Evolutionary conservation across 2,888 invertebrate genomes (phyloP), one percentile per base, ranked within the genome.

Genomic region (Agapetus fuscipes): DNA sequence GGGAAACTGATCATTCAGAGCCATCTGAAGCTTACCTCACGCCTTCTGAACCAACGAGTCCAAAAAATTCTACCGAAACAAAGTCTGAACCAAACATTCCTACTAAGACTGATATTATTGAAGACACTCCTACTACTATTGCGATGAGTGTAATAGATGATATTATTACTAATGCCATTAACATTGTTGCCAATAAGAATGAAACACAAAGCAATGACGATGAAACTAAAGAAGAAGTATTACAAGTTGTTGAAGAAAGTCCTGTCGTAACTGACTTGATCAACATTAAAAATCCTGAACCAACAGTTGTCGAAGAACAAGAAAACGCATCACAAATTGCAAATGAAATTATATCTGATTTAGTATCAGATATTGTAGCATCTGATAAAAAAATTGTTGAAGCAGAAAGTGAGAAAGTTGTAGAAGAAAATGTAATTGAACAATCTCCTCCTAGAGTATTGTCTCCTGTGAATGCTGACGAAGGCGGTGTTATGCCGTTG

Each of bases 11-110:
- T 44, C 70, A 80, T 34, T 80, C 79, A 48, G 80, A 82, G 56
- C 71, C 74, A 46, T 80, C 80, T 32, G 81, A 82, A 53, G 65
- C 77, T 41, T 80, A 80, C 53, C 59, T 79, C 45, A 80, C 80
- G 33, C 80, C 80, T 14, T 79, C 78, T 27, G 80, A 80, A 56
- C 65, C 72, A 26, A 69, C 71, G 50, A 69, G 70, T 50, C 70
- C 69, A 48, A 64, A 61, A 52, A 65, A 61, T 59, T 54, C 53
- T 46, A 56, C 58, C 56, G 66, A 59, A 60, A 48, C 46, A 24
- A 51, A 51, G 46, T 52, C 55, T 25, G 59, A 60, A 27, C 30
- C 30, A 32, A 33, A 38, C 28, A 43, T 39, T 17, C 59, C 61
- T 29, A 50, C 66, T 3, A 30, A 15, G 17, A 58, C 26, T 43